A percentile compares a stretch with the other conserved stretches of the same genome.
Evolutionary conservation across 2,797 vertebrate genomes (phyloP).

Genomic region (Bradypodion pumilum): DNA sequence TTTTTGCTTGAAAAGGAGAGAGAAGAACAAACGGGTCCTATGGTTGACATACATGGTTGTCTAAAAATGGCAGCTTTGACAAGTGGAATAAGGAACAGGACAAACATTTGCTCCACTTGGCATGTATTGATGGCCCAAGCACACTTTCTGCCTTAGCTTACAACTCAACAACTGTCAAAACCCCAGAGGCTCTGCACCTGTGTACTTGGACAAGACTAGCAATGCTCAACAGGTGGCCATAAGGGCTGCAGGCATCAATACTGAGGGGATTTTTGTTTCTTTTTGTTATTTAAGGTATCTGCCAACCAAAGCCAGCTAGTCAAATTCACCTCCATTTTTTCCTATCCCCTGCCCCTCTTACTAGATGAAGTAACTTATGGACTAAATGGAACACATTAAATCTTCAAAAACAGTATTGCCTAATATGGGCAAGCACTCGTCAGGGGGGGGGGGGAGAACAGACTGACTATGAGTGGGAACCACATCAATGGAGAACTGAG

Average conservation of each 20-base stretch:
- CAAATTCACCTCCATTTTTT: neutral
- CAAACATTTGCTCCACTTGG: slow-evolving; percentile 58
- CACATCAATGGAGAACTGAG: too few relatives aligned
- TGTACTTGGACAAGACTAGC: neutral
- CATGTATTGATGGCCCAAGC: slow-evolving; percentile 11
- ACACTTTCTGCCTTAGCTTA: slow-evolving; percentile 49
- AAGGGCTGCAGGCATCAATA: slow-evolving; percentile 2
- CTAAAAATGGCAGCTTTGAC: slow-evolving; percentile 6
- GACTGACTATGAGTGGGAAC: neutral
- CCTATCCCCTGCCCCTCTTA: neutral
- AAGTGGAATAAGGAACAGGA: slow-evolving; percentile 45
- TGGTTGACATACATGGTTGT: slow-evolving; percentile 16
- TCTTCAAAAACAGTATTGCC: neutral
- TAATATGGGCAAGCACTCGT: neutral
- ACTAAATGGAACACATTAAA: neutral
- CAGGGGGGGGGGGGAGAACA: neutral
- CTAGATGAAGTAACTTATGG: too few relatives aligned
- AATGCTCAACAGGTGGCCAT: slow-evolving; percentile 3
- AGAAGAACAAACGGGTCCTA: neutral
- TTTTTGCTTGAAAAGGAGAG: neutral
- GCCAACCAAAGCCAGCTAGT: neutral
- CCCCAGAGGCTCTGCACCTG: slow-evolving; percentile 56
- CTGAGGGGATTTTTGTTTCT: neutral
- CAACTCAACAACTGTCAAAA: slow-evolving; percentile 53
- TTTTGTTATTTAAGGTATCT: neutral